Percentiles rank a stretch among this genome's conserved stretches.
Conservation (phyloP, 2,888 invertebrate species). For the Podotricha telesiphe region DNA sequence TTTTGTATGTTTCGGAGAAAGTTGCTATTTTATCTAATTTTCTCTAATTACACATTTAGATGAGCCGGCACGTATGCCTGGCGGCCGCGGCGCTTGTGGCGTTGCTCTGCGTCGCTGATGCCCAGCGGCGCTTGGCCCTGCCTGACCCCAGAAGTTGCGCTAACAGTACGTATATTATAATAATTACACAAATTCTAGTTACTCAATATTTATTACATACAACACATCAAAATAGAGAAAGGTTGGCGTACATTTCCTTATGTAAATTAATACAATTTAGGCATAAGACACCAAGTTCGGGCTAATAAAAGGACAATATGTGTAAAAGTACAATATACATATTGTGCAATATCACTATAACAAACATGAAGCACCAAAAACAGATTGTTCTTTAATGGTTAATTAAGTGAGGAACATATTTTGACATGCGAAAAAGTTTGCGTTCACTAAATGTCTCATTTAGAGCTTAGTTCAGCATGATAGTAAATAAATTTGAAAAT, state of each 20-base stretch:
- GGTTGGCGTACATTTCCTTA: not conserved
- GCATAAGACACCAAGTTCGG: too few species aligned
- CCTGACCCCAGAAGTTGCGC: slow-evolving; percentile 95
- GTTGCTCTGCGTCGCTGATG: slow-evolving; percentile 88
- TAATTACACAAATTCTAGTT: slow-evolving; percentile 23
- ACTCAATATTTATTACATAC: slow-evolving; percentile 1
- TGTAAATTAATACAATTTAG: not conserved
- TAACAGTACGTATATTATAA: slow-evolving; percentile 87
- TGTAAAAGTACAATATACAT: too few species aligned
- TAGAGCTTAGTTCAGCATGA: not conserved
- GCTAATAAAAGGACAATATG: too few species aligned
- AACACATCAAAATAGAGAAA: slow-evolving; percentile 2
- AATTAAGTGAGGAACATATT: not conserved
- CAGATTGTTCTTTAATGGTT: not conserved
- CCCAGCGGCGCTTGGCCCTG: slow-evolving; percentile 92
- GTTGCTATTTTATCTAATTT: not conserved
- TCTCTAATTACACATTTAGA: slow-evolving; percentile 56
- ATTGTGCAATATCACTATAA: too few species aligned
- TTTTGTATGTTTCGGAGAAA: too few species aligned
- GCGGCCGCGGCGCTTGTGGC: slow-evolving; percentile 74
- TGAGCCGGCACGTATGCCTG: slow-evolving; percentile 74
- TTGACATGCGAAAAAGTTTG: not conserved
- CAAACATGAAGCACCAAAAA: not conserved
- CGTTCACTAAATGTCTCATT: not conserved
- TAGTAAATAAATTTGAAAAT: slow-evolving; percentile 17